phyloP scores from a whole-genome alignment of 53 echinoderm and acorn worm genomes.

The Arbacia lixula region DNA sequence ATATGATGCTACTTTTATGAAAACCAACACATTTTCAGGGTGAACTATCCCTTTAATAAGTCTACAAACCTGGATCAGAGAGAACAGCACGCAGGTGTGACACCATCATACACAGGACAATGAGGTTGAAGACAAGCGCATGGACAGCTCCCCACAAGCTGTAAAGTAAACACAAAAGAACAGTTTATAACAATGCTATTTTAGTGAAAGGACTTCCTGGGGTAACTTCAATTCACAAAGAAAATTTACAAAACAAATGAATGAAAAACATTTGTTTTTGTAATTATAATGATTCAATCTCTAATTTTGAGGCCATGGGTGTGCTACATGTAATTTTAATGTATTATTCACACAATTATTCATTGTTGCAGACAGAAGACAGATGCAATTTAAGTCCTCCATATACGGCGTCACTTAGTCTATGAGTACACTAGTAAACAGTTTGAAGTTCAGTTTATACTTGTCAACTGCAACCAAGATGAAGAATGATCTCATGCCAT shows the following conservation, averaged over 20 bases:
- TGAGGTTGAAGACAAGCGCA: slow-evolving; percentile 70
- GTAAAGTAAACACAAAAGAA: neutral
- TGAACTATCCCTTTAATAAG: neutral
- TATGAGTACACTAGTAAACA: too few species aligned
- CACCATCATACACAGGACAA: slow-evolving; percentile 62
- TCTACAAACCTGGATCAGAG: slow-evolving; percentile 78
- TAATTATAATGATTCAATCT: neutral
- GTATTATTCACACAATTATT: neutral
- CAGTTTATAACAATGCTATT: too few species aligned
- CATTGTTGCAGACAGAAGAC: neutral
- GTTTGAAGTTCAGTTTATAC: too few species aligned
- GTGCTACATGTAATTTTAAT: neutral
- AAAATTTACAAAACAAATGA: neutral
- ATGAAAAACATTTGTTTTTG: neutral
- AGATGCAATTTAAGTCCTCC: too few species aligned
- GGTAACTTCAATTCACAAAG: too few species aligned
- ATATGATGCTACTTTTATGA: neutral
- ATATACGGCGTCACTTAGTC: too few species aligned
- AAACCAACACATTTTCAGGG: neutral
- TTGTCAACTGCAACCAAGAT: too few species aligned
- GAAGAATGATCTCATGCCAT: too few species aligned
- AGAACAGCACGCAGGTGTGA: slow-evolving; percentile 77
- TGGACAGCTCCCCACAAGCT: slow-evolving; percentile 87
- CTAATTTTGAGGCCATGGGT: neutral
- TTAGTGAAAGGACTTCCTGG: too few species aligned